phyloP scores from a whole-genome alignment of 1,140 invertebrate genomes.

The Cepaea nemoralis region DNA sequence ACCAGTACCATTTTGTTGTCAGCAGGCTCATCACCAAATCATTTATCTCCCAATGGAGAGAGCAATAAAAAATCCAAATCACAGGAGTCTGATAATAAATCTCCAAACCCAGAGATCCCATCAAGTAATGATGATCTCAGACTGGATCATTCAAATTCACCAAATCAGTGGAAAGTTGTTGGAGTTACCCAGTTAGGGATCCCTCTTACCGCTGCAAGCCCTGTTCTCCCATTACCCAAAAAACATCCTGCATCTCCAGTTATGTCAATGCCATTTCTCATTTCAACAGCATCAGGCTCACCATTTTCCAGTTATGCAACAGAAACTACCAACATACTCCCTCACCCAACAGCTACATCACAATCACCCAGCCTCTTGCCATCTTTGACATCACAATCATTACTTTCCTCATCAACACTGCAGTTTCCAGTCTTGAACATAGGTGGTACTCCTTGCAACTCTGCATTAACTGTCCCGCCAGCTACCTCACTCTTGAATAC shows the following conservation, averaged over 20 bases:
- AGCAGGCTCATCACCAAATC: neutral
- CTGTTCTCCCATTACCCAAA: neutral
- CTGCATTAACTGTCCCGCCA: neutral
- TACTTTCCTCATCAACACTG: neutral
- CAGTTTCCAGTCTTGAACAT: neutral
- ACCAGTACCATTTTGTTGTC: neutral
- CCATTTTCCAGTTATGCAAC: neutral
- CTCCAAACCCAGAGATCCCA: neutral
- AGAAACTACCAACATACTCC: neutral
- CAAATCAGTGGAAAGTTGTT: constrained; percentile 30
- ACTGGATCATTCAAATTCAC: neutral
- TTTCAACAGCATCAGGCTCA: constrained; percentile 2
- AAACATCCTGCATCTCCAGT: neutral
- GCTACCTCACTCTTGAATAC: neutral
- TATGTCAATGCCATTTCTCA: neutral
- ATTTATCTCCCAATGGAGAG: neutral
- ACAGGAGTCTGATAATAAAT: neutral
- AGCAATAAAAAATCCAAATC: neutral
- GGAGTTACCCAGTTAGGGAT: constrained; percentile 3
- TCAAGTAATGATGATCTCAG: neutral
- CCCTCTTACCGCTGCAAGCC: neutral
- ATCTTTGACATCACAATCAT: neutral
- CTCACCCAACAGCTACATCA: neutral
- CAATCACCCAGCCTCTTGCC: neutral
- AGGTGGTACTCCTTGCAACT: neutral